Conservation (phyloP, 64 coral and sea anemone species). For the Pachyseris speciosa region DNA sequence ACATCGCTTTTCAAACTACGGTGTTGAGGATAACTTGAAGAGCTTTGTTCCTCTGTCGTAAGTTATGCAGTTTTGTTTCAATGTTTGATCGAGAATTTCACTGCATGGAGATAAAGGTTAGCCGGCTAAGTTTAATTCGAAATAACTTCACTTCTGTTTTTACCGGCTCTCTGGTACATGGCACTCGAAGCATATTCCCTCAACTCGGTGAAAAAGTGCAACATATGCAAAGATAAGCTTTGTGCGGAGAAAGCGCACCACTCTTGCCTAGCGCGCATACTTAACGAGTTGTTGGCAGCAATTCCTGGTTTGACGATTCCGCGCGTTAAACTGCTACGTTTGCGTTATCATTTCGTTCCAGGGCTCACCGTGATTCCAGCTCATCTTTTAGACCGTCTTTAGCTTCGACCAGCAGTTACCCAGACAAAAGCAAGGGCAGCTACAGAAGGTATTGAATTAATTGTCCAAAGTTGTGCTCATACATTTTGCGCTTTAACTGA, state of each 20-base stretch:
- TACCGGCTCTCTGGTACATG: too few species aligned
- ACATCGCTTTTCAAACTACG: slow-evolving; percentile 36
- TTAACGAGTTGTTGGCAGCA: too few species aligned
- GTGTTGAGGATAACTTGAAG: slow-evolving; percentile 23
- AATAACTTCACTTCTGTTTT: too few species aligned
- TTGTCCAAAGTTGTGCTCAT: background rate
- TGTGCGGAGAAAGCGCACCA: too few species aligned
- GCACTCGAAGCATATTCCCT: too few species aligned
- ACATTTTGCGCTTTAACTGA: background rate
- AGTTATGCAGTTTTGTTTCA: background rate
- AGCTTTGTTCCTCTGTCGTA: slow-evolving; percentile 74
- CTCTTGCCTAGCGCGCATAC: too few species aligned
- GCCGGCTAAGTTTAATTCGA: too few species aligned
- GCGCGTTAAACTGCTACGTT: background rate
- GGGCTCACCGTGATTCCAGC: slow-evolving; percentile 73
- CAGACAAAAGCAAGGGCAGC: slow-evolving; percentile 41
- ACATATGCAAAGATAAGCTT: too few species aligned
- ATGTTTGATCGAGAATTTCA: background rate
- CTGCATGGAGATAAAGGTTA: too few species aligned
- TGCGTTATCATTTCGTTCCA: background rate
- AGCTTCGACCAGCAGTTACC: slow-evolving; percentile 48
- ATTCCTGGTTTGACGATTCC: too few species aligned
- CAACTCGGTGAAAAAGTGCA: too few species aligned
- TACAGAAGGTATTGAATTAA: slow-evolving; percentile 47
- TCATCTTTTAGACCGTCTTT: slow-evolving; percentile 59